Base-by-base conservation (phyloP, 2,888 invertebrate genomes). In the Macrosiphum euphorbiae region DNA sequence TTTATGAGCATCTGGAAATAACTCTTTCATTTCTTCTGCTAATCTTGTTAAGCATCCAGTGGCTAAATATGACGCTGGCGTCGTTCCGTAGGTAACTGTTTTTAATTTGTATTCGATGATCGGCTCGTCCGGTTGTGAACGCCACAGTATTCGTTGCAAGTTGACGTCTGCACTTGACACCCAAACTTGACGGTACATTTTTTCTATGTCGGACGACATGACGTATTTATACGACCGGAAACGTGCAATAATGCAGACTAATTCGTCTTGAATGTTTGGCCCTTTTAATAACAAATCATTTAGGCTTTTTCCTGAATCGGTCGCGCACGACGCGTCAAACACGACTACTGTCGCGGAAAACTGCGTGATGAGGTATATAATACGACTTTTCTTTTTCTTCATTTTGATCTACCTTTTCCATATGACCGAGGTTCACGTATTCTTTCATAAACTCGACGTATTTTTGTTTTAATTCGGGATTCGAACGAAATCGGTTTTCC, bases 111-210 rank as follows among this genome's bases (percentile, higher is more conserved):
- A 88, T 41, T 58, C 44, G 2, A n/a, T 47, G 24, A 93, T 44
- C n/a, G 44, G 47, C 41, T 88, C 13, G 26, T 88, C 41, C 4
- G 93, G 58, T 13, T 61, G 47, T 35, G 41, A 52, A 24, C 61
- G 92, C 90, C 90, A 90, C 5, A 90, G 26, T 55, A 93, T 93
- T 26, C 90, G 52, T 55, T 90, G 89, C 5, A 84, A 16, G 41
- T 94, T 85, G 4, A 47, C 8, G 90, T 94, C 89, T n/a, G 28
- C 35, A 5, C n/a, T 16, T 16, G 35, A 20, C 11, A 94, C 55
- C 41, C 35, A 52, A 26, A 93, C 55, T 24, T 61, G 85, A 10
- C 93, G 90, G 20, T 90, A 93, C 93, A 90, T 89, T 89, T 89
- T 93, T 28, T 61, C 50, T 47, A 93, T 84, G 28, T 93, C 93